Evolutionary conservation across 2,113 vertebrate species (phyloP).

Genomic region (Stegostoma tigrinum): DNA sequence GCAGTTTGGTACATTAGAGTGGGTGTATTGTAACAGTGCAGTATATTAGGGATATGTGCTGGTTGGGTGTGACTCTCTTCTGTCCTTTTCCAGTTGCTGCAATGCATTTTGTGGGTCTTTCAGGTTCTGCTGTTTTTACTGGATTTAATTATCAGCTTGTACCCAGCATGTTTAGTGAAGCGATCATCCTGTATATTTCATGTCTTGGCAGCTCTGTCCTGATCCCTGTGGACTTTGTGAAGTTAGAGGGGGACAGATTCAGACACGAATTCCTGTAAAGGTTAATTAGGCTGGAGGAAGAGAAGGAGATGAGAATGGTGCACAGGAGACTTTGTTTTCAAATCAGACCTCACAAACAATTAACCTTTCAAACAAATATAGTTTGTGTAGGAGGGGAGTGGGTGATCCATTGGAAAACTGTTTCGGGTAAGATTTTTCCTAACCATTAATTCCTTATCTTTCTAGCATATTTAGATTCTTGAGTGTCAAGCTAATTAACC

Average conservation of each 20-base stretch:
- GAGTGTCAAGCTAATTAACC: neutral
- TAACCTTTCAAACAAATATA: slow-evolving; percentile 49
- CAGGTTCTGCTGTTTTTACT: neutral
- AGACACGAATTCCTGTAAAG: slow-evolving; percentile 38
- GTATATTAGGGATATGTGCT: too few relatives aligned
- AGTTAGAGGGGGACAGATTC: slow-evolving; percentile 27
- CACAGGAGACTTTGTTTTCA: slow-evolving; percentile 44
- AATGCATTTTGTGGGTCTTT: neutral
- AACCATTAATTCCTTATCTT: slow-evolving; percentile 37
- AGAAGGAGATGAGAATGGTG: slow-evolving; percentile 40
- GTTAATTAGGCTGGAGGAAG: slow-evolving; percentile 54
- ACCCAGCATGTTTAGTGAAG: neutral
- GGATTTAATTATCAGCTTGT: neutral
- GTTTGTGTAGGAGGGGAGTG: slow-evolving; percentile 37
- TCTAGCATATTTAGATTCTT: neutral
- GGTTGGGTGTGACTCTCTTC: neutral
- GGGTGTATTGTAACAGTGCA: too few relatives aligned
- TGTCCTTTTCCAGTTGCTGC: neutral
- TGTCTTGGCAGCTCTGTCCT: neutral
- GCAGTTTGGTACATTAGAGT: too few relatives aligned
- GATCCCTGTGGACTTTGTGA: neutral
- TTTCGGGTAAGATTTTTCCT: slow-evolving; percentile 20
- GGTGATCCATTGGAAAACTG: neutral
- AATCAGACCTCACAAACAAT: slow-evolving; percentile 45
- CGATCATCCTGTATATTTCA: neutral